phyloP scores from a whole-genome alignment of 2,888 invertebrate genomes.

The Drosophila pseudotakahashii region DNA sequence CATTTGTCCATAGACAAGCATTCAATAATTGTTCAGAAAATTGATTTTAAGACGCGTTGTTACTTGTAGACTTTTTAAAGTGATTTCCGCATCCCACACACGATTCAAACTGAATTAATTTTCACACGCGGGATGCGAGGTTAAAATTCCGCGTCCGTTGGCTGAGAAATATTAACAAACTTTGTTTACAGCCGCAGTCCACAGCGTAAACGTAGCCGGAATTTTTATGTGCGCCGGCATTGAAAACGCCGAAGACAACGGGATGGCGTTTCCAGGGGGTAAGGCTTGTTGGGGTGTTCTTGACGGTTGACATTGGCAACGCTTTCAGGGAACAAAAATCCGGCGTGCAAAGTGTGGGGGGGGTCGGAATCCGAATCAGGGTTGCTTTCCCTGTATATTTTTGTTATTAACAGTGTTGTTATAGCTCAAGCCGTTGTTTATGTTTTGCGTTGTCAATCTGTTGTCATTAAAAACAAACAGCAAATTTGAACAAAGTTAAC shows the following conservation, averaged over 20 bases:
- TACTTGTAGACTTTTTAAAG: not conserved
- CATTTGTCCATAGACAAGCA: slow-evolving; percentile 92
- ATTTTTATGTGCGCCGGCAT: slow-evolving; percentile 63
- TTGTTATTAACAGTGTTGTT: slow-evolving; percentile 74
- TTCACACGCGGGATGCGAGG: slow-evolving; percentile 59
- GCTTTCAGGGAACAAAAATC: slow-evolving; percentile 31
- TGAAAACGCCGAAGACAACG: slow-evolving; percentile 61
- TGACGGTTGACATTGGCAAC: slow-evolving; percentile 81
- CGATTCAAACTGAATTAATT: not conserved
- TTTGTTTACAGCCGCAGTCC: slow-evolving; percentile 67
- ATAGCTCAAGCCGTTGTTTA: slow-evolving; percentile 53
- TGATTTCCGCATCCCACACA: slow-evolving; percentile 7
- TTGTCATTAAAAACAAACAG: slow-evolving; percentile 79
- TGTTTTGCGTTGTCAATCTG: slow-evolving; percentile 71
- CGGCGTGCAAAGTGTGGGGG: not conserved
- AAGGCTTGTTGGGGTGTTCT: slow-evolving; percentile 73
- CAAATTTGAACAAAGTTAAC: slow-evolving; percentile 36
- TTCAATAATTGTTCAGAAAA: slow-evolving; percentile 3
- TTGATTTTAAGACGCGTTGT: not conserved
- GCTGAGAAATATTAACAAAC: slow-evolving; percentile 64
- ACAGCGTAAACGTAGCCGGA: slow-evolving; percentile 49
- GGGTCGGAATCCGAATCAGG: slow-evolving; percentile 8
- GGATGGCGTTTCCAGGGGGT: slow-evolving; percentile 10
- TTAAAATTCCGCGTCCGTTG: slow-evolving; percentile 56
- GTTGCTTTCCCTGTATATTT: slow-evolving; percentile 56